phyloP scores from a whole-genome alignment of 64 coral and sea anemone species.

The Hydrozoanthus tunicans region DNA sequence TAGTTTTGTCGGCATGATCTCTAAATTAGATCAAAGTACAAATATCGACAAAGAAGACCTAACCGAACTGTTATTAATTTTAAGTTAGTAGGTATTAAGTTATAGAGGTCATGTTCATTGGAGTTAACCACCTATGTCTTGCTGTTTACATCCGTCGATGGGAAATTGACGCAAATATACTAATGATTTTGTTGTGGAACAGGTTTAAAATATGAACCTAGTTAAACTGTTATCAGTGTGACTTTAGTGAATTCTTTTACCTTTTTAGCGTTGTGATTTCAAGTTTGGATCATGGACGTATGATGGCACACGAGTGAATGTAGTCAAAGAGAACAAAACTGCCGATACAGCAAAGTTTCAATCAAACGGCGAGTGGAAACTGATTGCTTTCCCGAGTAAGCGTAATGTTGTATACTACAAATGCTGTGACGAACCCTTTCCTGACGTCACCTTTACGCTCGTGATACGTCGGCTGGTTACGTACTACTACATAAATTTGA shows the following conservation, averaged over 20 bases:
- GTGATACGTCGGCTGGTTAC: conserved; percentile 63
- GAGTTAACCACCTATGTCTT: too few species aligned
- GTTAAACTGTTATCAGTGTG: neutral
- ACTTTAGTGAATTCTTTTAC: too few species aligned
- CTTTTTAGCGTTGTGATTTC: conserved; percentile 59
- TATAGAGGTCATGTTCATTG: too few species aligned
- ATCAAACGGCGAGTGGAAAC: conserved; percentile 77
- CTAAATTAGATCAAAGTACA: too few species aligned
- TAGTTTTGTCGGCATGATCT: too few species aligned
- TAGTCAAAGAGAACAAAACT: conserved; percentile 40
- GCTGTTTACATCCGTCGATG: too few species aligned
- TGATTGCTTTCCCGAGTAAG: conserved; percentile 67
- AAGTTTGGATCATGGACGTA: conserved; percentile 89
- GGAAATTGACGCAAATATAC: too few species aligned
- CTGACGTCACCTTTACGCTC: conserved; percentile 81
- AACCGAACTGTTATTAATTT: too few species aligned
- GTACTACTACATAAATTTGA: conserved; percentile 93
- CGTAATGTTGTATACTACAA: conserved; percentile 70
- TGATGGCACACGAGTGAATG: conserved; percentile 68
- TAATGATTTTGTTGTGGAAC: too few species aligned
- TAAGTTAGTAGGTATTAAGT: too few species aligned
- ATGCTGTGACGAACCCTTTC: conserved; percentile 77
- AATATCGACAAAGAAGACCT: too few species aligned
- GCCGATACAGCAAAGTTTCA: conserved; percentile 82
- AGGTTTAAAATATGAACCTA: too few species aligned